Conservation (phyloP, 2,888 invertebrate genomes). For the Thecophora atra region DNA sequence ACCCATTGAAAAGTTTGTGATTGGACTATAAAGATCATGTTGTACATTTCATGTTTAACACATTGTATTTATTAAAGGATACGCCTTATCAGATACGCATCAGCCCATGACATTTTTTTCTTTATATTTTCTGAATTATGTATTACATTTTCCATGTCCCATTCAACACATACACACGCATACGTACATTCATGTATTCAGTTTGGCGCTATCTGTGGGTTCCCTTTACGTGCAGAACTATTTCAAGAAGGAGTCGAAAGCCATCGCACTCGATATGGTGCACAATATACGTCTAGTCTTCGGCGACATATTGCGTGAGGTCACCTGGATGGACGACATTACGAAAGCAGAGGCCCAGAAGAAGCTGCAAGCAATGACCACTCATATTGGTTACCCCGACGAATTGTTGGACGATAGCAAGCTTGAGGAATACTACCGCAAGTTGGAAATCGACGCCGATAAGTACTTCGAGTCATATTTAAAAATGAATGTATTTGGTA, state of each 20-base stretch:
- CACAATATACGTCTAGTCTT: constrained; percentile 84
- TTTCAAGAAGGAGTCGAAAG: constrained; percentile 86
- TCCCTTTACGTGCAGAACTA: constrained; percentile 88
- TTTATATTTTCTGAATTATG: constrained; percentile 19
- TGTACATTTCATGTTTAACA: too few relatives aligned
- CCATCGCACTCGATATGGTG: constrained; percentile 88
- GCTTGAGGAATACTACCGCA: constrained; percentile 80
- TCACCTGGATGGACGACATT: constrained; percentile 92
- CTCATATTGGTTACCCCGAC: constrained; percentile 92
- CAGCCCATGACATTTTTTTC: too few relatives aligned
- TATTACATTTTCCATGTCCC: constrained; percentile 17
- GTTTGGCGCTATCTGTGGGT: constrained; percentile 80
- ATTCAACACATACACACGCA: constrained; percentile 4
- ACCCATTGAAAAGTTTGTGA: too few relatives aligned
- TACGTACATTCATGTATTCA: constrained; percentile 53
- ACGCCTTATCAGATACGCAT: too few relatives aligned
- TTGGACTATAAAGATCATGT: too few relatives aligned
- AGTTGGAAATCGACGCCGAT: constrained; percentile 76
- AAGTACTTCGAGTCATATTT: constrained; percentile 80
- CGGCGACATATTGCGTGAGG: constrained; percentile 77
- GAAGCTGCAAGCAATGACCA: constrained; percentile 84
- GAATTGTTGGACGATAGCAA: constrained; percentile 85
- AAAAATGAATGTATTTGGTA: constrained; percentile 82
- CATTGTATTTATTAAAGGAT: too few relatives aligned
- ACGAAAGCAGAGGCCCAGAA: constrained; percentile 81